Evolutionary conservation across 1,140 invertebrate genomes (phyloP).

Genomic region (Plectrocnemia conspersa): DNA sequence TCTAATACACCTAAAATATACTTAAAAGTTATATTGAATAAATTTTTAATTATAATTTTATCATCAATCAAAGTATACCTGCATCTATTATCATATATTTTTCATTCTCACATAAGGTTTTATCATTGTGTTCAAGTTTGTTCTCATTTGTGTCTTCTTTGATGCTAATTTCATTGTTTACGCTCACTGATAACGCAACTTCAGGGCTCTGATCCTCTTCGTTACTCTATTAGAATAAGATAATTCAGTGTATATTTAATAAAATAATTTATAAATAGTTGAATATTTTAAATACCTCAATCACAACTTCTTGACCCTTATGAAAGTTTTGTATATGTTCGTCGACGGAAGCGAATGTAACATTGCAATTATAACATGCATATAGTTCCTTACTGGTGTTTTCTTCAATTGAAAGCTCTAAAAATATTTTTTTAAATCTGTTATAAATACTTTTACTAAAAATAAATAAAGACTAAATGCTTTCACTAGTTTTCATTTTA

Average conservation of each 20-base stretch:
- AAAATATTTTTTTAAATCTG: no score
- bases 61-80: no score
- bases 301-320: constrained; percentile 60
- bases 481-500: no score
- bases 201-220: not conserved
- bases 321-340: constrained; percentile 63
- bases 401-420: no score
- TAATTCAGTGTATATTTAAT: not conserved
- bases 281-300: constrained; percentile 46
- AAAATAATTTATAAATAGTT: not conserved
- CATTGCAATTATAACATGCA: constrained; percentile 59
- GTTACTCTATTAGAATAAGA: not conserved
- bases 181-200: no score
- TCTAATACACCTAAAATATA: no score
- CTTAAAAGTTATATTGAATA: no score
- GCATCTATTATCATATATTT: no score
- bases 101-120: no score
- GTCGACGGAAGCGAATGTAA: constrained; percentile 58
- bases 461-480: no score
- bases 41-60: no score
- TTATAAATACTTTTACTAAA: no score
- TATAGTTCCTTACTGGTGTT: constrained; percentile 47
- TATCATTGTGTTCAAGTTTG: not conserved
- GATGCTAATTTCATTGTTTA: not conserved
- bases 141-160: not conserved